Base-by-base conservation (phyloP, 1,140 invertebrate genomes). In the Megalonaias nervosa region DNA sequence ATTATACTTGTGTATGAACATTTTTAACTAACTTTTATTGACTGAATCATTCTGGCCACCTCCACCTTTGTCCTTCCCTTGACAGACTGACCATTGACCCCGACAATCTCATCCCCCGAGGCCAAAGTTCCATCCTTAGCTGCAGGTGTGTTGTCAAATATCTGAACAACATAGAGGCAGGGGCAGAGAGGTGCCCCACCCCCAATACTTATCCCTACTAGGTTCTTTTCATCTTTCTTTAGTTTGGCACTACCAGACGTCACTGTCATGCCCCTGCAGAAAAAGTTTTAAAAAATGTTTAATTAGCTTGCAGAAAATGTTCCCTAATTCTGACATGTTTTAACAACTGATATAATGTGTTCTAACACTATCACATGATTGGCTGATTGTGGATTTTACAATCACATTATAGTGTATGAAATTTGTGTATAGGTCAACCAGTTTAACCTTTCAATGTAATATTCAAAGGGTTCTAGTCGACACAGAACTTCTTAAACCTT, bases 51-150 rank as follows among this genome's bases (percentile, higher is more conserved):
- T 91, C 98, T 97, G 23, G 98, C 98, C 1, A 99, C 98, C 92
- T 99, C 97, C 4, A 97, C 95, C 93, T 99, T 99, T 2, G 97
- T 99, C 90, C 97, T 97, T 19, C 98, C 97, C 91, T 98, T 99
- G 0, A 99, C 97, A 15, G 94, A 95, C 78, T 94, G 93, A 2
- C 95, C 95, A 91, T 99, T 99, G 4, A 99, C 95, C 0, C 95
- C 96, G 11, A 98, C 94, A 76, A 99, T 92, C 91, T 99, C 98
- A 92, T 99, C 98, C 1, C 98, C 98, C 79, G 97, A 96, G 1
- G 87, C 87, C 66, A 90, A 75, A 3, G 86, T 85, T 4, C 85
- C 87, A 60, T 90, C 88, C 77, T 90, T 91, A 0, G 96, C 93
- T 1, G 97, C 97, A 48, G 98, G 97, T 0, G 98, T 99, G 86